Conservation (phyloP, 2,113 vertebrate species). For the Cyphomyrus discorhynchus region DNA sequence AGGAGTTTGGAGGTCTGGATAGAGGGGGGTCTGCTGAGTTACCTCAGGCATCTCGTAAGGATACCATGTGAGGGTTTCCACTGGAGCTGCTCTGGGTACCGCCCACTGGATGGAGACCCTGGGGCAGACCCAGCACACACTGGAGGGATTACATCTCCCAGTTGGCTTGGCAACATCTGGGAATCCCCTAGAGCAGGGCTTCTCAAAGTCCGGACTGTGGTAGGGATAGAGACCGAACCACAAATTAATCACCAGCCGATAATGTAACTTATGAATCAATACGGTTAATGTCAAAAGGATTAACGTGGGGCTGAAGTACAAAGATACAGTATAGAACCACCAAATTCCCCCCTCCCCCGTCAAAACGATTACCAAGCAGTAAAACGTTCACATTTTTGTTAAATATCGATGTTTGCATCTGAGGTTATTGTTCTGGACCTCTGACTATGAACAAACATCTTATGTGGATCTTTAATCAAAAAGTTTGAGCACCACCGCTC, state of each 20-base stretch:
- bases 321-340: background rate
- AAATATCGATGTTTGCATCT: background rate
- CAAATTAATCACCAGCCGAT: background rate
- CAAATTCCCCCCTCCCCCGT: background rate
- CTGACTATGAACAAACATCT: too few species aligned
- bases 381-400: background rate
- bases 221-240: background rate
- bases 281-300: background rate
- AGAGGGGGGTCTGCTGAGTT: background rate
- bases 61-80: background rate
- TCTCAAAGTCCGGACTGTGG: background rate
- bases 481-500: background rate
- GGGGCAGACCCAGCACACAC: background rate
- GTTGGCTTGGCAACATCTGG: background rate
- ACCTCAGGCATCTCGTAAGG: background rate
- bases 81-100: background rate
- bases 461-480: background rate
- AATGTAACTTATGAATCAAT: background rate
- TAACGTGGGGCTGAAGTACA: background rate
- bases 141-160: background rate
- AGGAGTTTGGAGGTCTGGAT: background rate
- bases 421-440: background rate
- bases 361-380: background rate
- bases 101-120: background rate
- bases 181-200: background rate